Base-by-base conservation (phyloP, 2,113 vertebrate genomes). In the Lagopus leucura region DNA sequence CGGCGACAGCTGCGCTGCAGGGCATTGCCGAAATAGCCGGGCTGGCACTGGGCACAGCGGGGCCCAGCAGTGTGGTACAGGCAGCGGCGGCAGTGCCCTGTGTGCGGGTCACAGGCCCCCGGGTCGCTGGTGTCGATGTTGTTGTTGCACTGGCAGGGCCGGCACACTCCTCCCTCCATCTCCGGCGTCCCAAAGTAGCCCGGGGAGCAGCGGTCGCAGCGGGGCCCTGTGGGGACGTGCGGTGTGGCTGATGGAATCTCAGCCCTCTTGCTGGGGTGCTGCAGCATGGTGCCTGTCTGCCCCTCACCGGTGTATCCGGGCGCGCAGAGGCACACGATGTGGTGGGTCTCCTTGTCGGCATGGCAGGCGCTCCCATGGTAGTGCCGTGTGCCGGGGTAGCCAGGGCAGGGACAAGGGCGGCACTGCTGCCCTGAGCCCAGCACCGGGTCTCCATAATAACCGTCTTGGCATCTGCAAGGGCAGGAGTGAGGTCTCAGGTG, bases 371-470 rank as follows among this genome's bases (percentile, higher is more conserved):
- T 96, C 2, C 97, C 99, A 0, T 99, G 98, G 78, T 98, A 99
- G 75, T 98, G 97, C 47, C 95, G 94, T 1, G 98, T 98, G 38
- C 97, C 98, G 0, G 98, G 98, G 90, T 97, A 96, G 15, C 98
- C 98, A 0, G 98, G 98, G 79, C 98, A 99, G 24, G 98, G 98
- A 63, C 98, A 99, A 16, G 98, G 98, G 12, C 97, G 97, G 87
- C 98, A 99, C 82, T 98, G 98, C 58, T 98, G 98, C 25, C 98
- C 99, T 0, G 98, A 99, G 58, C 98, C 98, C 64, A 99, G 96
- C 43, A 98, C 94, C 0, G 99, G 98, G 95, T 99, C 98, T 78
- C 98, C 98, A 3, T 98, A 98, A 96, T 98, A 99, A 57, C 98
- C 98, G 0, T 98, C 96, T 82, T 97, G 79, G 96, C 98, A 99